Evolutionary conservation across 1,140 invertebrate genomes (phyloP).

Genomic region (Anthonomus grandis): DNA sequence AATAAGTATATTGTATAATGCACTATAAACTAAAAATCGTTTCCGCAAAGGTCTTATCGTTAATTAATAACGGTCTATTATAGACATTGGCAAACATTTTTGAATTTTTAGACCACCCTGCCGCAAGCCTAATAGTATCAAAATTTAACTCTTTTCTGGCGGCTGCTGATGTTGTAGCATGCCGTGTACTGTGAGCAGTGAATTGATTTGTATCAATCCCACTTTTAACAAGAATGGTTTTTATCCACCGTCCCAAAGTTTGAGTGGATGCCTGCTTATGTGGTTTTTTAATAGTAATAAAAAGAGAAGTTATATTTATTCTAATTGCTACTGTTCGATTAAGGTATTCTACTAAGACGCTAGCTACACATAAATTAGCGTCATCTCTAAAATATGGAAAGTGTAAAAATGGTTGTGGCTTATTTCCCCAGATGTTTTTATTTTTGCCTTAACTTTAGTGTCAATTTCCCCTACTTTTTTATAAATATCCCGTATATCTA

Average conservation of each 20-base stretch:
- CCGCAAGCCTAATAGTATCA: neutral
- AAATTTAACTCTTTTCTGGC: neutral
- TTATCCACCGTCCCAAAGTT: no score
- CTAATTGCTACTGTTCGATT: no score
- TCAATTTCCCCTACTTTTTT: no score
- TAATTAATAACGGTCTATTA: no score
- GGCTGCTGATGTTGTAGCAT: no score
- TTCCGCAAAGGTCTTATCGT: neutral
- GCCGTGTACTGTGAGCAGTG: no score
- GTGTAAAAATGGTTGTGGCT: neutral
- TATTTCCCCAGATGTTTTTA: neutral
- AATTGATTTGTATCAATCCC: neutral
- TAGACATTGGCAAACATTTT: neutral
- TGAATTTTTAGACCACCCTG: no score
- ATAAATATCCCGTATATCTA: neutral
- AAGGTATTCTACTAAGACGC: no score
- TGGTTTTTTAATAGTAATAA: neutral
- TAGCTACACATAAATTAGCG: neutral
- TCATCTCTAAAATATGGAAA: no score
- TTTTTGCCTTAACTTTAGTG: neutral
- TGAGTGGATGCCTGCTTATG: no score
- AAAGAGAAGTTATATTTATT: neutral
- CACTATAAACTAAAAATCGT: neutral
- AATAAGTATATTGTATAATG: no score
- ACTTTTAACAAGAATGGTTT: neutral